Conservation (phyloP, 2,113 vertebrate species). For the Lophius piscatorius region DNA sequence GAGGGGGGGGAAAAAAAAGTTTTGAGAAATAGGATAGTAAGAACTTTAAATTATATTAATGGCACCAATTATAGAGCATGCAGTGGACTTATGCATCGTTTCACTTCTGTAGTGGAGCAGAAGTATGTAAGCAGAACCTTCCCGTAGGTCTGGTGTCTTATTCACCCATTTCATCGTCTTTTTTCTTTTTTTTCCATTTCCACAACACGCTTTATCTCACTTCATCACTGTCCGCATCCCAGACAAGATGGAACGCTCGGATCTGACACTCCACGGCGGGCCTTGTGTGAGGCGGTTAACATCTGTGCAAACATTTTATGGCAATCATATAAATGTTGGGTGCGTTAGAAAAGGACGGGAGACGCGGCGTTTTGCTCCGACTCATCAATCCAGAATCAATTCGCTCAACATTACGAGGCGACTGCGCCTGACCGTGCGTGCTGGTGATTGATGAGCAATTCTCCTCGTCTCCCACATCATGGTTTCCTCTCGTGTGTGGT, state of each 20-base stretch:
- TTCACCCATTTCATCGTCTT: slow-evolving; percentile 17
- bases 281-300: slow-evolving; percentile 44
- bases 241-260: slow-evolving; percentile 23
- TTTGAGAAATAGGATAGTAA: slow-evolving; percentile 83
- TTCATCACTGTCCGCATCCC: slow-evolving; percentile 44
- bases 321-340: slow-evolving; percentile 20
- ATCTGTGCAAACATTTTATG: slow-evolving; percentile 50
- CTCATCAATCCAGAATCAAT: slow-evolving; percentile 68
- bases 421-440: slow-evolving; percentile 41
- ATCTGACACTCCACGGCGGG: slow-evolving; percentile 12
- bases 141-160: slow-evolving; percentile 18
- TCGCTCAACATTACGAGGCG: slow-evolving; percentile 53
- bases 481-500: slow-evolving; percentile 54
- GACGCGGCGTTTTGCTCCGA: slow-evolving; percentile 50
- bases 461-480: slow-evolving; percentile 55
- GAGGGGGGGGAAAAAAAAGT: slow-evolving; percentile 67
- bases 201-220: slow-evolving; percentile 2
- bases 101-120: slow-evolving; percentile 58
- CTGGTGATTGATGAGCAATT: slow-evolving; percentile 62
- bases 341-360: slow-evolving; percentile 46
- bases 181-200: slow-evolving; percentile 2
- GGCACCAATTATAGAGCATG: slow-evolving; percentile 76
- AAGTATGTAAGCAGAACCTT: slow-evolving; percentile 55
- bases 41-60: slow-evolving; percentile 85
- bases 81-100: slow-evolving; percentile 74